phyloP scores from a whole-genome alignment of 2,888 invertebrate species.

The Lathronympha strigana region DNA sequence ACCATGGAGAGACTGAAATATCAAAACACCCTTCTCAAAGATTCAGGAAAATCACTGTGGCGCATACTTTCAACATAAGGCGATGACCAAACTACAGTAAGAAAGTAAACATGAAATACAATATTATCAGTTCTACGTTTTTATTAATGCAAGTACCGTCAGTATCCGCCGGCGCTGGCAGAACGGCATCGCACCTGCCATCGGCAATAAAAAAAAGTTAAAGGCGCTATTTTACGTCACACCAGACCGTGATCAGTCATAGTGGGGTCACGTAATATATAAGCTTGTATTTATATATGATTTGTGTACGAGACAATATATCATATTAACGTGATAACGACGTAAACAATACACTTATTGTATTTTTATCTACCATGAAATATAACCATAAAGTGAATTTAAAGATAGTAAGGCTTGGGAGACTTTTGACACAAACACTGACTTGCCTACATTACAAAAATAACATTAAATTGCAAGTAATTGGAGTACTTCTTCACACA shows the following conservation, averaged over 20 bases:
- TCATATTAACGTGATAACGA: no score
- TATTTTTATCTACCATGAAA: no score
- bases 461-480: no score
- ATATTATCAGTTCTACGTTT: conserved; percentile 18
- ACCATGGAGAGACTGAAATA: neutral
- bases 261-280: no score
- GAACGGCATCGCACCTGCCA: conserved; percentile 3
- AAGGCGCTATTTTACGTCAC: neutral
- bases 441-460: no score
- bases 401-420: no score
- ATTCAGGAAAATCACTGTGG: conserved; percentile 8
- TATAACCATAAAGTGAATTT: no score
- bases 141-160: conserved; percentile 30
- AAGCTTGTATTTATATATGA: no score
- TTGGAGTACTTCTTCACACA: no score
- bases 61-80: neutral
- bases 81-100: neutral
- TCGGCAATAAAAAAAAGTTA: conserved; percentile 7
- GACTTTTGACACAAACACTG: no score
- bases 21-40: neutral
- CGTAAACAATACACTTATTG: no score
- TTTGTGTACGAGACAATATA: no score
- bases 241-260: neutral
- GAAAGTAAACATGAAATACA: neutral
- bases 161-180: conserved; percentile 17